Conservation (phyloP, 2,113 vertebrate genomes). For the Nothocercus nigrocapillus region DNA sequence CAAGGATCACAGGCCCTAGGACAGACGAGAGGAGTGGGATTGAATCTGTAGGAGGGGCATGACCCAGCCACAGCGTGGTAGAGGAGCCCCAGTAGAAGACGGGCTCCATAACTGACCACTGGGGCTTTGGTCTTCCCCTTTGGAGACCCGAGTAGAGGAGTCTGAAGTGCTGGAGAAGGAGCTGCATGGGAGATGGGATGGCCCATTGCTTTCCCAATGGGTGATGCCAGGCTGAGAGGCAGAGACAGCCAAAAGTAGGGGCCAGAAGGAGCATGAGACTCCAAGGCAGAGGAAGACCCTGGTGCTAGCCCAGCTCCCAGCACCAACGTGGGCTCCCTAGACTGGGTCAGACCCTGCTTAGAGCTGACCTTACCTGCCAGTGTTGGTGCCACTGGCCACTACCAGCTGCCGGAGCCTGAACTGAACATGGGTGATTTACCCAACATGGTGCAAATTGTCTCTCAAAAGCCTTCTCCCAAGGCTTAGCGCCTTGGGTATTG, state of each 20-base stretch:
- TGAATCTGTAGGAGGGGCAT: background rate
- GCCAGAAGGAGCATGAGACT: background rate
- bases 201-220: background rate
- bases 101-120: background rate
- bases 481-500: background rate
- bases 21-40: background rate
- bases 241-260: background rate
- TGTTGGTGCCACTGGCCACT: no score
- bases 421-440: no score
- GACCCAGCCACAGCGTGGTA: no score
- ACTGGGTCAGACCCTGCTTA: no score
- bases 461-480: background rate
- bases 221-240: background rate
- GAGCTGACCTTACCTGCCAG: no score
- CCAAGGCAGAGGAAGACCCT: background rate
- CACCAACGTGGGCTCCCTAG: no score
- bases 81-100: background rate
- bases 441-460: background rate
- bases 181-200: background rate
- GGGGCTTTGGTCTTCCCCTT: fast-evolving
- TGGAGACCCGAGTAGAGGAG: fast-evolving
- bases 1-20: background rate
- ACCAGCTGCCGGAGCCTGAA: background rate
- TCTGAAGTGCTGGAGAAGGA: background rate
- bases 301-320: no score